phyloP scores from a whole-genome alignment of 2,113 vertebrate genomes.

The Candoia aspera region DNA sequence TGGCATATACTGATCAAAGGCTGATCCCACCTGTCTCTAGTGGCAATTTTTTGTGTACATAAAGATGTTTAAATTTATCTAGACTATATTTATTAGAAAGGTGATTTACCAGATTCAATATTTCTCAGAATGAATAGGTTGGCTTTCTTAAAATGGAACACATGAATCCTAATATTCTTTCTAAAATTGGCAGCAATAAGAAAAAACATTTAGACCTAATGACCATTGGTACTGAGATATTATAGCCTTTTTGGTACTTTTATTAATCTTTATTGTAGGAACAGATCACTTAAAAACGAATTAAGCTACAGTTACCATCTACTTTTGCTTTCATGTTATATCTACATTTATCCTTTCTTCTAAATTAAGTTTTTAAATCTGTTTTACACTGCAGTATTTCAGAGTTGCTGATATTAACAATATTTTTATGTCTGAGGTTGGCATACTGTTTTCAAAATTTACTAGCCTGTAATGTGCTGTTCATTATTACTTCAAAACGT shows the following conservation, averaged over 20 bases:
- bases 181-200: background rate
- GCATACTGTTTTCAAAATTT: constrained; percentile 28
- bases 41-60: background rate
- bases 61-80: background rate
- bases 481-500: constrained; percentile 42
- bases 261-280: constrained; percentile 27
- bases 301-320: constrained; percentile 23
- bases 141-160: background rate
- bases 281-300: background rate
- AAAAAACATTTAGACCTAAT: constrained; percentile 12
- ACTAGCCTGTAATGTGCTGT: constrained; percentile 19
- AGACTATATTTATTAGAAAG: constrained; percentile 3
- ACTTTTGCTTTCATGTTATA: constrained; percentile 19
- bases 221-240: background rate
- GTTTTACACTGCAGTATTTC: constrained; percentile 2
- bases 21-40: background rate
- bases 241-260: constrained; percentile 26
- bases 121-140: background rate
- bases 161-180: constrained; percentile 21
- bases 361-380: constrained; percentile 29
- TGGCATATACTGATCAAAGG: too few species aligned
- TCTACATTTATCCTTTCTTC: constrained; percentile 18
- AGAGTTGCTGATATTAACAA: constrained; percentile 40
- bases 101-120: background rate
- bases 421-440: constrained; percentile 28